Percentiles rank a stretch among this genome's conserved stretches.
phyloP scores from a whole-genome alignment of 1,140 invertebrate genomes.

The Pygmarrhopalites habei region DNA sequence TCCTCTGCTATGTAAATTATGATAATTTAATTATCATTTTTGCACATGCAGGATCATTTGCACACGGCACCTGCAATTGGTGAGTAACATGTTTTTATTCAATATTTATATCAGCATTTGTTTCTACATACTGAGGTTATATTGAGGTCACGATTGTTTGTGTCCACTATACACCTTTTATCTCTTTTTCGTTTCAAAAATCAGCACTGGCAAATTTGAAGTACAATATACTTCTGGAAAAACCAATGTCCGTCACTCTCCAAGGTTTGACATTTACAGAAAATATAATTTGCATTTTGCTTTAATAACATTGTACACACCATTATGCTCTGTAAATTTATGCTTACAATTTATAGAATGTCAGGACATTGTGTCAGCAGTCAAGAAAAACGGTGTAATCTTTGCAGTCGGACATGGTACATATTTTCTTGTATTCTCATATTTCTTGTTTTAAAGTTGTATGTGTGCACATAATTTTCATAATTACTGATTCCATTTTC shows the following conservation, averaged over 20 bases:
- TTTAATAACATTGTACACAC: too few relatives aligned
- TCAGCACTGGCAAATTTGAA: conserved; percentile 46
- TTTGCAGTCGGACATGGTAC: conserved; percentile 49
- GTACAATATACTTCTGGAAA: conserved; percentile 50
- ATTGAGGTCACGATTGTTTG: neutral
- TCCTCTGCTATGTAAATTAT: too few relatives aligned
- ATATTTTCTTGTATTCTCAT: too few relatives aligned
- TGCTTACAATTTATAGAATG: too few relatives aligned
- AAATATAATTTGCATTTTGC: too few relatives aligned
- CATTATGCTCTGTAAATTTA: too few relatives aligned
- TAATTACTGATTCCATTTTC: too few relatives aligned
- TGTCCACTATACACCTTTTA: neutral
- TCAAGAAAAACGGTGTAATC: conserved; percentile 43
- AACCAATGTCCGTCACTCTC: conserved; percentile 49
- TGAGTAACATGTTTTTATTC: conserved; percentile 5
- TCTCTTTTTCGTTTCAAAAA: neutral
- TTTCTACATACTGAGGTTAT: neutral
- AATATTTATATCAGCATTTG: neutral
- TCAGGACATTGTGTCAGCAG: conserved; percentile 44
- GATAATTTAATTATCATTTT: too few relatives aligned
- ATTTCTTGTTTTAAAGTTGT: too few relatives aligned
- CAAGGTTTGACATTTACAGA: too few relatives aligned
- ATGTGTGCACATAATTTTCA: too few relatives aligned
- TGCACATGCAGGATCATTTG: conserved; percentile 43
- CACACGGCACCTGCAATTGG: conserved; percentile 46